These are phyloP conservation scores for Myopa testacea DNA, from an alignment of 2,888 invertebrate genomes.

Conservation along the genomic window DNA sequence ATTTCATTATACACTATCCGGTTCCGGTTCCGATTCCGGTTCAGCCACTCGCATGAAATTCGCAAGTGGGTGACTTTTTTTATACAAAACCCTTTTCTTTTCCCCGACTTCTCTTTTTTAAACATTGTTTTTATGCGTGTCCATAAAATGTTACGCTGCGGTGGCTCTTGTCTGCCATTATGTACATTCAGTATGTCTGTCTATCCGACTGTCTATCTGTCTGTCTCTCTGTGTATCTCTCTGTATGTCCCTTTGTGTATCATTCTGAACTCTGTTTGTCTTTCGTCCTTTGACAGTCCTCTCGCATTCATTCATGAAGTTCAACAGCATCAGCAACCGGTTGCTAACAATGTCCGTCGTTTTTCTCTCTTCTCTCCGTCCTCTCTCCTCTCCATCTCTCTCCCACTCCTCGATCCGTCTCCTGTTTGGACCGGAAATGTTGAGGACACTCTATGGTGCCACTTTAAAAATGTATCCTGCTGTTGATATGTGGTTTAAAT, in stretches of 20 bases:
- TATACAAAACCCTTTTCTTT: neutral
- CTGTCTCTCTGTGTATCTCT: neutral
- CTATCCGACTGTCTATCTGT: neutral
- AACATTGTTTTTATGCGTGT: neutral
- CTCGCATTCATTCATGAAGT: neutral
- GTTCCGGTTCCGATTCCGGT: slow-evolving; percentile 33
- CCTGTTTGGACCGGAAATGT: slow-evolving; percentile 9
- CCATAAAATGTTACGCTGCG: slow-evolving; percentile 5
- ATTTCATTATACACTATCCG: slow-evolving; percentile 25
- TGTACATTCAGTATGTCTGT: slow-evolving; percentile 8
- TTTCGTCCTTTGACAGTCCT: neutral
- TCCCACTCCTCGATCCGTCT: neutral
- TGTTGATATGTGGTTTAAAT: slow-evolving; percentile 26
- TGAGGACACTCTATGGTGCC: slow-evolving; percentile 14
- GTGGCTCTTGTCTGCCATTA: neutral
- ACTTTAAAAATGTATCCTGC: slow-evolving; percentile 26
- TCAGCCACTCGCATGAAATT: slow-evolving; percentile 19
- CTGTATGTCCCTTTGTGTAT: neutral
- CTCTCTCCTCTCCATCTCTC: neutral
- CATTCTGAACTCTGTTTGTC: neutral
- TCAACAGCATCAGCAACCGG: neutral
- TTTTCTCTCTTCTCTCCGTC: neutral
- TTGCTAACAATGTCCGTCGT: neutral
- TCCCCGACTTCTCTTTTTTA: neutral
- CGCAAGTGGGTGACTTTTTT: slow-evolving; percentile 24